Conservation (phyloP, 2,888 invertebrate species). For the Apomyelois bistriatella region DNA sequence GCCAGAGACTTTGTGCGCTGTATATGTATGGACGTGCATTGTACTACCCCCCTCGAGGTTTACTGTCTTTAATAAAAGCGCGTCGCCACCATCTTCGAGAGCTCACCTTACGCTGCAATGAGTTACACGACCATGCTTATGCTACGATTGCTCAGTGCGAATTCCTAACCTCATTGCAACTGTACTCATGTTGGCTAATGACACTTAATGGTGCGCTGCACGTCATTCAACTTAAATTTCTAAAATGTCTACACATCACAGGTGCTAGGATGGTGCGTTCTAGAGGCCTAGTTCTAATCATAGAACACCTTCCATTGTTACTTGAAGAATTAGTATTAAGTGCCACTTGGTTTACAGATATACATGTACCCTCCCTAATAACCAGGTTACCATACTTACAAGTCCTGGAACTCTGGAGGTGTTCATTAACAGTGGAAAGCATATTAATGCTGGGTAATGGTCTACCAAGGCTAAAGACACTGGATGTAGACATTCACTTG, state of each 20-base stretch:
- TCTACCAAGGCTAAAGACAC: slow-evolving; percentile 17
- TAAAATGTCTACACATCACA: slow-evolving; percentile 36
- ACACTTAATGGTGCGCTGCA: slow-evolving; percentile 24
- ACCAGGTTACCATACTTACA: slow-evolving; percentile 20
- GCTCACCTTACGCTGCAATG: slow-evolving; percentile 37
- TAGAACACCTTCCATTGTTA: slow-evolving; percentile 20
- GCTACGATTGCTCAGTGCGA: slow-evolving; percentile 28
- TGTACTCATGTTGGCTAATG: slow-evolving; percentile 40
- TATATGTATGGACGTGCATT: slow-evolving; percentile 40
- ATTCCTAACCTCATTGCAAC: slow-evolving; percentile 28
- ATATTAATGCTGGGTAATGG: slow-evolving; percentile 19
- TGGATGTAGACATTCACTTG: slow-evolving; percentile 24
- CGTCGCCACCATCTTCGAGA: slow-evolving; percentile 27
- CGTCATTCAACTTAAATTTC: slow-evolving; percentile 18
- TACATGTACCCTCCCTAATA: slow-evolving; percentile 23
- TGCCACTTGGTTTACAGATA: slow-evolving; percentile 25
- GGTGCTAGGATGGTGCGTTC: slow-evolving; percentile 32
- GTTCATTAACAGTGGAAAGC: slow-evolving; percentile 17
- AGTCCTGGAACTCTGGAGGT: slow-evolving; percentile 31
- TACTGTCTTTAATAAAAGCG: slow-evolving; percentile 24
- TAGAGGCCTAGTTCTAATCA: slow-evolving; percentile 17
- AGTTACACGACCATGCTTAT: slow-evolving; percentile 29
- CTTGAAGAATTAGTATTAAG: slow-evolving; percentile 31
- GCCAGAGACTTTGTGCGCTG: slow-evolving; percentile 22
- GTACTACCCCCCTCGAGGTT: slow-evolving; percentile 27